Conservation (phyloP, 2,797 vertebrate genomes). For the Lemur catta region DNA sequence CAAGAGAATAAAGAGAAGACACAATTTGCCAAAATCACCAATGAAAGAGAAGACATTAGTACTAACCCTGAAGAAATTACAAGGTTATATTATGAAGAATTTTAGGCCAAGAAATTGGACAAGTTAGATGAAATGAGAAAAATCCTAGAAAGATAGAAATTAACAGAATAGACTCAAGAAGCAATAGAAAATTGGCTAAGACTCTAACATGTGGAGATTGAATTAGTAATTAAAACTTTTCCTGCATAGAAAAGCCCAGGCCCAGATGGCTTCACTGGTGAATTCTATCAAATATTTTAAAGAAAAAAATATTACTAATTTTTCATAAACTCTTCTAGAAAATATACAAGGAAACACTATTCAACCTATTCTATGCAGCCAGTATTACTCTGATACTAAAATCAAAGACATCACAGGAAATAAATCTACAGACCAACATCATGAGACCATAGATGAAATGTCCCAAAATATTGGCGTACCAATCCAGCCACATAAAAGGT, state of each 20-base stretch:
- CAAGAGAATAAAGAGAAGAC: not conserved
- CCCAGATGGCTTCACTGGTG: not conserved
- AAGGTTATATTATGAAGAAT: not conserved
- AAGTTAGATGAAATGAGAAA: not conserved
- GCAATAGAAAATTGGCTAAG: not conserved
- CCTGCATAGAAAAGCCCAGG: not conserved
- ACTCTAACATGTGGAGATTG: not conserved
- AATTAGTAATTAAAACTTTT: not conserved
- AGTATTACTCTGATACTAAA: not conserved
- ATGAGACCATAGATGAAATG: not conserved
- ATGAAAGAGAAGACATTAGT: not conserved
- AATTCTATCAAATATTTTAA: conserved; percentile 10
- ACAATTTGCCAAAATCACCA: not conserved
- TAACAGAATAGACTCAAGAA: not conserved
- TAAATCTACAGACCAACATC: not conserved
- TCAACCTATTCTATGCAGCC: not conserved
- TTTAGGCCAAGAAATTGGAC: not conserved
- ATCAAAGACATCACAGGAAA: not conserved
- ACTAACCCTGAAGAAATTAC: not conserved
- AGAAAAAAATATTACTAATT: not conserved
- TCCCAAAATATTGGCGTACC: not conserved
- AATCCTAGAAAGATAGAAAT: not conserved
- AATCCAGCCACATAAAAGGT: not conserved
- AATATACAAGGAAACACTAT: not conserved
- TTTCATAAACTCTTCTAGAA: not conserved